These are phyloP conservation scores for Fregetta grallaria DNA, from an alignment of 2,113 vertebrate species.

Conservation along the genomic window DNA sequence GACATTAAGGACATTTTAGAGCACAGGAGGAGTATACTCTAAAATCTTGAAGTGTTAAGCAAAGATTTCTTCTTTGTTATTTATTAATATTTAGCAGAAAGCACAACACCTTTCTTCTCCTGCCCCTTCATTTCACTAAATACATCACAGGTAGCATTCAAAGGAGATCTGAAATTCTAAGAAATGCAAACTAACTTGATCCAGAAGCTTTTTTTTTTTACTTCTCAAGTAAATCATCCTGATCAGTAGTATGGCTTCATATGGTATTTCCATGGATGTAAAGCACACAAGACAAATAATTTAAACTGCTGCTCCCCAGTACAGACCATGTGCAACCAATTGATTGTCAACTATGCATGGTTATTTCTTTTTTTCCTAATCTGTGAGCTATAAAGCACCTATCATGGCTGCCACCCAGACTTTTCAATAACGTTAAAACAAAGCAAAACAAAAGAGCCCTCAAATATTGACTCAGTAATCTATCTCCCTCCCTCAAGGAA, in stretches of 20 bases:
- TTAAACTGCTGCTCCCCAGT: background rate
- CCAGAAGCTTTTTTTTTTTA: background rate
- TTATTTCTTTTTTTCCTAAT: conserved; percentile 8
- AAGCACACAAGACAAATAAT: background rate
- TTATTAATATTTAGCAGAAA: conserved; percentile 32
- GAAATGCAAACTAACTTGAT: background rate
- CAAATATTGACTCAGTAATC: conserved; percentile 68
- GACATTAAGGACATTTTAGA: background rate
- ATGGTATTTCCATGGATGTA: background rate
- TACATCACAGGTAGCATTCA: conserved; percentile 36
- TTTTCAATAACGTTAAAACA: conserved; percentile 55
- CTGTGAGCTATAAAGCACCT: conserved; percentile 32
- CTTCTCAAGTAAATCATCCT: background rate
- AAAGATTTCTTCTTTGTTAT: background rate
- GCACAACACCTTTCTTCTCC: background rate
- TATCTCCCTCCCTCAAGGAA: conserved; percentile 53
- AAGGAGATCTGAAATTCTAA: background rate
- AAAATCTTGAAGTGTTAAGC: background rate
- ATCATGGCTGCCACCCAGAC: conserved; percentile 32
- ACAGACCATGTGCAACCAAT: conserved; percentile 21
- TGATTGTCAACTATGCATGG: background rate
- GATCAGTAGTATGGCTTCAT: background rate
- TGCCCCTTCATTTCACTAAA: conserved; percentile 6
- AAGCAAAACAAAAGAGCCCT: conserved; percentile 48
- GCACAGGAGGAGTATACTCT: background rate